Evolutionary conservation across 2,797 vertebrate genomes (phyloP).

Genomic region (Scyliorhinus canicula): DNA sequence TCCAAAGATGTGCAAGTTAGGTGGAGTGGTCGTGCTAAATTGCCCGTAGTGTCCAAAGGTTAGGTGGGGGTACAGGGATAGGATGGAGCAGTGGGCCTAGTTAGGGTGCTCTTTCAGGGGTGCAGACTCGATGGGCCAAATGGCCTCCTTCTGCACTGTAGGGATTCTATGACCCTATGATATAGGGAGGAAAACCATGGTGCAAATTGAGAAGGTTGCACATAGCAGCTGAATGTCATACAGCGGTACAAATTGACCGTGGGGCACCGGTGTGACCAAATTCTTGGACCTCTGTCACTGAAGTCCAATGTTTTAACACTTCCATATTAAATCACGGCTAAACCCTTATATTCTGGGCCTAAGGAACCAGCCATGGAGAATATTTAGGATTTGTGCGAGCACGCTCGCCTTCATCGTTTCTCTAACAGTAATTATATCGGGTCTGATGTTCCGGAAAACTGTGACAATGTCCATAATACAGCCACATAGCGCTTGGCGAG

Average conservation of each 20-base stretch:
- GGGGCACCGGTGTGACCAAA: neutral
- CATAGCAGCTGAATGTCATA: conserved; percentile 35
- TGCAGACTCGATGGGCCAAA: too few species aligned
- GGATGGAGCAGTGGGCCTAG: too few species aligned
- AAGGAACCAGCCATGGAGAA: conserved; percentile 72
- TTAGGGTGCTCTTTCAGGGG: too few species aligned
- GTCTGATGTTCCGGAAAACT: conserved; percentile 72
- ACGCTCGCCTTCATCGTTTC: conserved; percentile 65
- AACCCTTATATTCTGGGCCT: conserved; percentile 79
- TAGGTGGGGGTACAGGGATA: too few species aligned
- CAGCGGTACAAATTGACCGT: too few species aligned
- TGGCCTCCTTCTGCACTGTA: too few species aligned
- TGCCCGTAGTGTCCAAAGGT: too few species aligned
- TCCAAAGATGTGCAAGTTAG: too few species aligned
- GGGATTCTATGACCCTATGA: too few species aligned
- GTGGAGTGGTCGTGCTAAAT: too few species aligned
- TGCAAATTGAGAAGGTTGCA: neutral
- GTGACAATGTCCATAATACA: conserved; percentile 74
- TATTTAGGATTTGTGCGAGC: conserved; percentile 78
- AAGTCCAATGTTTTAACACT: conserved; percentile 59
- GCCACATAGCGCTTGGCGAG: neutral
- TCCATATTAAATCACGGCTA: conserved; percentile 81
- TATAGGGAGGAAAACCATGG: neutral
- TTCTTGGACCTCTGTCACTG: neutral
- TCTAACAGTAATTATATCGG: conserved; percentile 76